phyloP scores from a whole-genome alignment of 2,797 vertebrate genomes.

The Pyrocephalus nanus region DNA sequence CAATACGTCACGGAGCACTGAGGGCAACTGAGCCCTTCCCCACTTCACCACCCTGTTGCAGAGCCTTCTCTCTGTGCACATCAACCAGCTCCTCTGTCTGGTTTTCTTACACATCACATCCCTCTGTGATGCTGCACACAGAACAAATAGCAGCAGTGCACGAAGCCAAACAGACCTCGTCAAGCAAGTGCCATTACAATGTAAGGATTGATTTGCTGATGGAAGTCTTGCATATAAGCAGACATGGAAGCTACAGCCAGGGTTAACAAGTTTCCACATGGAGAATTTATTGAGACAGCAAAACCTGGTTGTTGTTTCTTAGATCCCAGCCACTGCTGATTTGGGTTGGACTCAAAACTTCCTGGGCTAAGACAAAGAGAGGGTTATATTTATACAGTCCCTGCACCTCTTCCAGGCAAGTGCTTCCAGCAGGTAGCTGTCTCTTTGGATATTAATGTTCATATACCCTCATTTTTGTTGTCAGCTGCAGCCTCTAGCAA shows the following conservation, averaged over 20 bases:
- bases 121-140: neutral
- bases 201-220: slow-evolving; percentile 67
- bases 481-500: slow-evolving; percentile 1
- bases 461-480: neutral
- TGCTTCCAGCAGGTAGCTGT: slow-evolving; percentile 30
- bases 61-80: slow-evolving; percentile 26
- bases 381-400: neutral
- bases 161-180: slow-evolving; percentile 70
- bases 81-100: slow-evolving; percentile 2
- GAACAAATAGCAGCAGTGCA: slow-evolving; percentile 61
- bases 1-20: slow-evolving; percentile 15
- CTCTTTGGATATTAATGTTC: neutral
- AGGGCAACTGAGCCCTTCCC: neutral
- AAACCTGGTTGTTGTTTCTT: slow-evolving; percentile 42
- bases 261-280: slow-evolving; percentile 46
- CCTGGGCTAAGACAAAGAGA: neutral
- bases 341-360: neutral
- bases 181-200: slow-evolving; percentile 54
- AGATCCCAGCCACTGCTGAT: neutral
- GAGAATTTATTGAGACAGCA: slow-evolving; percentile 55
- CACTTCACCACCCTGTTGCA: neutral
- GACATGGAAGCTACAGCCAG: slow-evolving; percentile 34
- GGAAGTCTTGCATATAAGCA: slow-evolving; percentile 65
- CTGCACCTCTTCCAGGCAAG: neutral
- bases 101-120: slow-evolving; percentile 32